Percentiles rank a stretch among this genome's conserved stretches.
These are phyloP conservation scores for Acleris laterana DNA, from an alignment of 2,888 invertebrate species.

Conservation along the genomic window DNA sequence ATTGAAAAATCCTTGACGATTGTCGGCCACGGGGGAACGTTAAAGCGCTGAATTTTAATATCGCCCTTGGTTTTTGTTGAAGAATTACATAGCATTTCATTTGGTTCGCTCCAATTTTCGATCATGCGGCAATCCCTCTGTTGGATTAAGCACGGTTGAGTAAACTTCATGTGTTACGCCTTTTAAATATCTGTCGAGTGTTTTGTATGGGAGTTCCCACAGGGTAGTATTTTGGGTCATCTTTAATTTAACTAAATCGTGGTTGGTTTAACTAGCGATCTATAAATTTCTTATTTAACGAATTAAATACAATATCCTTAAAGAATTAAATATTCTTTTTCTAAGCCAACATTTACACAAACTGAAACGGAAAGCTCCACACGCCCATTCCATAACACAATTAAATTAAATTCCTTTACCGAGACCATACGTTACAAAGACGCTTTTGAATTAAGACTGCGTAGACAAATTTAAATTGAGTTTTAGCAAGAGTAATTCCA, in stretches of 20 bases:
- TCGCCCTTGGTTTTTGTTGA: constrained; percentile 45
- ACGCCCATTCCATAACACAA: constrained; percentile 53
- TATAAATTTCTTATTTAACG: not conserved
- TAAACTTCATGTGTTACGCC: not conserved
- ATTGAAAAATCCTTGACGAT: constrained; percentile 51
- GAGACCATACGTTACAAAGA: constrained; percentile 51
- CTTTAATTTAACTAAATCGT: constrained; percentile 11
- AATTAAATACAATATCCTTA: not conserved
- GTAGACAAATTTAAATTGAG: constrained; percentile 75
- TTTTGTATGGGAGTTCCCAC: not conserved
- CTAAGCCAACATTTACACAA: constrained; percentile 16
- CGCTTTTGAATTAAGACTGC: constrained; percentile 57
- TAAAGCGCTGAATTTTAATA: constrained; percentile 52
- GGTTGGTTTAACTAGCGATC: not conserved
- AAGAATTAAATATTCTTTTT: constrained; percentile 1
- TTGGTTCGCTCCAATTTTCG: constrained; percentile 40
- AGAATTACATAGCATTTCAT: constrained; percentile 42
- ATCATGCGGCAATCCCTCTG: constrained; percentile 39
- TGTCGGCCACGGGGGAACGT: constrained; percentile 40
- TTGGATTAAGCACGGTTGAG: not conserved
- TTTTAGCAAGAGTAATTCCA: constrained; percentile 70
- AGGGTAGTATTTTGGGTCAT: constrained; percentile 6
- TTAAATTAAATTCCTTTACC: constrained; percentile 62
- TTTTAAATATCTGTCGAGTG: constrained; percentile 6
- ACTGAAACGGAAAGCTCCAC: constrained; percentile 18